phyloP scores from a whole-genome alignment of 2,888 invertebrate genomes.

The Automeris io region DNA sequence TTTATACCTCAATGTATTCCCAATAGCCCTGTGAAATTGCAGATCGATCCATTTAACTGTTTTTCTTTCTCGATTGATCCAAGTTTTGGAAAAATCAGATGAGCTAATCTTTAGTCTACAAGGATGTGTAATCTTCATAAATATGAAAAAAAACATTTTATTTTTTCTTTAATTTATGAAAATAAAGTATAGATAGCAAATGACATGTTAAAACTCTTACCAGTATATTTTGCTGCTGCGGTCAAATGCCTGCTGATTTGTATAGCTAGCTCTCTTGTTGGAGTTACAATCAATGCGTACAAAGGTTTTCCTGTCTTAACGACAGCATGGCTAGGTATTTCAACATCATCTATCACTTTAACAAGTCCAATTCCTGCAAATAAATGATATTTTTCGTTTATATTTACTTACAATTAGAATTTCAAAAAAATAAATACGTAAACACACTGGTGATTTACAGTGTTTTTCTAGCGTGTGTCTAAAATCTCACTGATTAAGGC shows the following conservation, averaged over 20 bases:
- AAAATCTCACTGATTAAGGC: no score
- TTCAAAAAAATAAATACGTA: no score
- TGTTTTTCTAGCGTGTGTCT: no score
- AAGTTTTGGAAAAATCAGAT: no score
- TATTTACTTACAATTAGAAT: neutral
- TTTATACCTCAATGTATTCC: no score
- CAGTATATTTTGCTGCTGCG: slow-evolving; percentile 87
- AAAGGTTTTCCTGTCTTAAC: slow-evolving; percentile 75
- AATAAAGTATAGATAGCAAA: neutral
- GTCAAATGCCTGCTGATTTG: slow-evolving; percentile 93
- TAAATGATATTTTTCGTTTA: slow-evolving; percentile 10
- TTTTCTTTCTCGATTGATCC: no score
- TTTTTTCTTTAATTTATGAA: neutral
- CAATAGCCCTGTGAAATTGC: no score
- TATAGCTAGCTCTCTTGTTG: slow-evolving; percentile 96
- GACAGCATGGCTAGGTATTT: slow-evolving; percentile 42
- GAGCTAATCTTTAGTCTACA: no score
- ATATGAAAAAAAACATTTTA: no score
- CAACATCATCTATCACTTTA: slow-evolving; percentile 73
- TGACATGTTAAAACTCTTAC: slow-evolving; percentile 33
- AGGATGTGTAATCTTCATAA: no score
- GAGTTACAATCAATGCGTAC: slow-evolving; percentile 93
- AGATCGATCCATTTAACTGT: no score
- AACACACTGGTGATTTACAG: no score
- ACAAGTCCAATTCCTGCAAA: slow-evolving; percentile 76